Evolutionary conservation across 2,888 invertebrate genomes (phyloP), one percentile per base, ranked within the genome.

Genomic region (Eupithecia centaureata): DNA sequence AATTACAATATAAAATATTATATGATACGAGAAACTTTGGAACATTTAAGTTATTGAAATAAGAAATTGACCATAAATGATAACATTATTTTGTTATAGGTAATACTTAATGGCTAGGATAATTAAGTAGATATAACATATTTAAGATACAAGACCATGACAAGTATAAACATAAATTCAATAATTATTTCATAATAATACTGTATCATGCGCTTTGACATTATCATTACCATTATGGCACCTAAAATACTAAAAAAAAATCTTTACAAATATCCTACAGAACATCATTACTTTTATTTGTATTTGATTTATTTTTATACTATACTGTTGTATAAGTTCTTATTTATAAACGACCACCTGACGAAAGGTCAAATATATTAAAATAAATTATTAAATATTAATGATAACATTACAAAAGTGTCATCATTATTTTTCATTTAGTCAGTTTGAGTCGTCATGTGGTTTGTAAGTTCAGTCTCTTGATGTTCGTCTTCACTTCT

Each of bases 371-470:
- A n/a, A n/a, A n/a, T n/a, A n/a, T n/a, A n/a, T n/a, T n/a, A n/a
- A n/a, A n/a, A n/a, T n/a, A n/a, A n/a, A n/a, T n/a, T n/a, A n/a
- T n/a, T n/a, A n/a, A n/a, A n/a, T n/a, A n/a, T n/a, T n/a, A n/a
- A n/a, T n/a, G n/a, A n/a, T n/a, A n/a, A n/a, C n/a, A 30, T 30
- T 30, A 30, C 7, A 18, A 8, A 42, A 10, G 18, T 42, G 18
- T 42, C 18, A 18, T 60, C 28, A 42, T 7, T 7, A n/a, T 47
- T 4, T 13, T 15, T 35, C 13, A 10, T 32, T 65, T 70, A 83
- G 18, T 89, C 89, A 35, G 90, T 89, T 73, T 86, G 91, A 56
- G 91, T 87, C 74, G 91, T 90, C 79, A 87, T 88, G 12, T 83
- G 85, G 57, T 86, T 81, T 2, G 87, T 86, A 4, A 92, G 76